Percentiles rank a stretch among this genome's conserved stretches.
phyloP scores from a whole-genome alignment of 2,113 vertebrate species.

The Osmerus mordax region DNA sequence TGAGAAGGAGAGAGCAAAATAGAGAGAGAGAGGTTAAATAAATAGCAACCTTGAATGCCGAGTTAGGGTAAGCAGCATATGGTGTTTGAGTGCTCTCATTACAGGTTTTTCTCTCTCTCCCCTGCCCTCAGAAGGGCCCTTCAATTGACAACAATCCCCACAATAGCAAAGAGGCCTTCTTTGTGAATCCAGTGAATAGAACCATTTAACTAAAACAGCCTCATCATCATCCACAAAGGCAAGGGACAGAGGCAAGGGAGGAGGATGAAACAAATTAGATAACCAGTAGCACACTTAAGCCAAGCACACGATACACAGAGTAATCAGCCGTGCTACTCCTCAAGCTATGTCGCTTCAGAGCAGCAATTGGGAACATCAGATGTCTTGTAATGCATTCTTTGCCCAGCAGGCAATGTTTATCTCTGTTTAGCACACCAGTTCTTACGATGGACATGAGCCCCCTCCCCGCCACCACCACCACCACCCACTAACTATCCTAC shows the following conservation, averaged over 20 bases:
- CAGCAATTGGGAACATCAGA: slow-evolving; percentile 56
- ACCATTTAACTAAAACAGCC: slow-evolving; percentile 51
- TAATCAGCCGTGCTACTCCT: slow-evolving; percentile 25
- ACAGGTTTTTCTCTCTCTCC: slow-evolving; percentile 44
- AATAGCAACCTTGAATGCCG: slow-evolving; percentile 63
- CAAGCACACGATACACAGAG: slow-evolving; percentile 45
- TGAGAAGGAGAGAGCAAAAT: slow-evolving; percentile 12
- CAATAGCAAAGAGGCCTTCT: slow-evolving; percentile 51
- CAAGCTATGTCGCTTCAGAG: slow-evolving; percentile 43
- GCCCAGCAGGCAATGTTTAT: slow-evolving; percentile 66
- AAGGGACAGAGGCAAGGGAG: slow-evolving; percentile 30
- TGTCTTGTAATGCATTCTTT: slow-evolving; percentile 42
- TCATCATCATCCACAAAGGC: slow-evolving; percentile 8
- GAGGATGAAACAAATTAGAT: slow-evolving; percentile 55
- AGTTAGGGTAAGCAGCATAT: slow-evolving; percentile 65
- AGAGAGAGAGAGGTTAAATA: slow-evolving; percentile 55
- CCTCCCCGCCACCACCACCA: slow-evolving; percentile 31
- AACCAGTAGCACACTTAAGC: slow-evolving; percentile 53
- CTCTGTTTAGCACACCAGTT: slow-evolving; percentile 61
- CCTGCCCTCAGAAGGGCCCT: slow-evolving; percentile 61
- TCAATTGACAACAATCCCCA: slow-evolving; percentile 61
- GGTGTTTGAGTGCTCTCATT: slow-evolving; percentile 74
- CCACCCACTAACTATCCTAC: slow-evolving; percentile 25
- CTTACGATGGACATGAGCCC: slow-evolving; percentile 54
- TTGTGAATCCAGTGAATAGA: slow-evolving; percentile 42